Conservation (phyloP, 2,113 vertebrate species). For the Eudyptes chrysolophus region DNA sequence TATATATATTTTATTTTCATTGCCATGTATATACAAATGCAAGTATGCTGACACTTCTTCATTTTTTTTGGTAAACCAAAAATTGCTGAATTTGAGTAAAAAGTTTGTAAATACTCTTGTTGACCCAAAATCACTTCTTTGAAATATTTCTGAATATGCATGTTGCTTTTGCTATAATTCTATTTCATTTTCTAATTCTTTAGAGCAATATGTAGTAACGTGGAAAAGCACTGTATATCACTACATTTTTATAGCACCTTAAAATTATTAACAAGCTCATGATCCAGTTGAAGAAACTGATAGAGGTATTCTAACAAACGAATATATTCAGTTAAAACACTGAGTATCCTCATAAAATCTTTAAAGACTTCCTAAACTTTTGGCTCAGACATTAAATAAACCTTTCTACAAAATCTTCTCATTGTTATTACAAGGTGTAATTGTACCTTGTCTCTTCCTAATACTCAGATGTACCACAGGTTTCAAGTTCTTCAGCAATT, state of each 20-base stretch:
- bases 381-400: neutral
- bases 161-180: neutral
- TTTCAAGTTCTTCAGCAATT: neutral
- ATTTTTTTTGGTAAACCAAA: neutral
- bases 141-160: neutral
- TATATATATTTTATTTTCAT: neutral
- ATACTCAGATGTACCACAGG: neutral
- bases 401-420: neutral
- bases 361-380: neutral
- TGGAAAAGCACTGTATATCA: neutral
- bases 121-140: neutral
- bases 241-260: neutral
- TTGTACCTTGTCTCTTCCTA: neutral
- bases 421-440: neutral
- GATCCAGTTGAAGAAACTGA: neutral
- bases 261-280: neutral
- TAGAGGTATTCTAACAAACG: neutral
- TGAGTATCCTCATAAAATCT: neutral
- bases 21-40: neutral
- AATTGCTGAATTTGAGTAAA: neutral
- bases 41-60: neutral
- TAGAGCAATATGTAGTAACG: neutral
- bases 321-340: neutral
- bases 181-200: neutral
- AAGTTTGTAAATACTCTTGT: neutral